A percentile compares a stretch with the other conserved stretches of the same genome.
These are phyloP conservation scores for Baronia brevicornis DNA, from an alignment of 2,888 invertebrate genomes.

Conservation along the genomic window DNA sequence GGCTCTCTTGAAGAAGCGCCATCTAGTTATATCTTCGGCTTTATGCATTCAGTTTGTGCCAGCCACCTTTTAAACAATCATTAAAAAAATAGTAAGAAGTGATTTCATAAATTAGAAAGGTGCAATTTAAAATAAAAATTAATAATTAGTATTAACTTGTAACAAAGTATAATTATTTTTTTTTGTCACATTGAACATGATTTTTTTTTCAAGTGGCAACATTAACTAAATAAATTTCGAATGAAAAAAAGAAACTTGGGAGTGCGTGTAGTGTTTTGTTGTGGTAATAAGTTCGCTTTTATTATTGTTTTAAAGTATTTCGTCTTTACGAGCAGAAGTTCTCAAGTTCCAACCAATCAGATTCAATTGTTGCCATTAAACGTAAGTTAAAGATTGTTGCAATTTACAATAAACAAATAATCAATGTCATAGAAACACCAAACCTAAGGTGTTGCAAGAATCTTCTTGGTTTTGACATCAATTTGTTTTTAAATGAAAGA, in stretches of 20 bases:
- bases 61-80: too few species aligned
- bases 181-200: too few species aligned
- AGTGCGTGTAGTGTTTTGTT: too few species aligned
- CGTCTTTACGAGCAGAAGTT: slow-evolving; percentile 1
- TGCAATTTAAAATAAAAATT: too few species aligned
- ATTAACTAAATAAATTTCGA: slow-evolving; percentile 16
- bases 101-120: too few species aligned
- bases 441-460: slow-evolving; percentile 63
- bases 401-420: slow-evolving; percentile 50
- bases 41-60: too few species aligned
- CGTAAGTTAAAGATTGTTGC: slow-evolving; percentile 62
- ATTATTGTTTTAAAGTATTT: slow-evolving; percentile 15
- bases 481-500: slow-evolving; percentile 4
- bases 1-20: too few species aligned
- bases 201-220: slow-evolving; percentile 21
- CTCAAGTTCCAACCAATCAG: slow-evolving; percentile 14
- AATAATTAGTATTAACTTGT: too few species aligned
- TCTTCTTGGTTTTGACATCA: slow-evolving; percentile 24
- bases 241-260: slow-evolving; percentile 13
- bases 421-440: slow-evolving; percentile 58
- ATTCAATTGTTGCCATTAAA: slow-evolving; percentile 60
- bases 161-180: too few species aligned
- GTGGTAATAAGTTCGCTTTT: too few species aligned
- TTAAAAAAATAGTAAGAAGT: too few species aligned
- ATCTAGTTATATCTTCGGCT: too few species aligned